phyloP scores from a whole-genome alignment of 2,888 invertebrate species.

The Xestobium rufovillosum region DNA sequence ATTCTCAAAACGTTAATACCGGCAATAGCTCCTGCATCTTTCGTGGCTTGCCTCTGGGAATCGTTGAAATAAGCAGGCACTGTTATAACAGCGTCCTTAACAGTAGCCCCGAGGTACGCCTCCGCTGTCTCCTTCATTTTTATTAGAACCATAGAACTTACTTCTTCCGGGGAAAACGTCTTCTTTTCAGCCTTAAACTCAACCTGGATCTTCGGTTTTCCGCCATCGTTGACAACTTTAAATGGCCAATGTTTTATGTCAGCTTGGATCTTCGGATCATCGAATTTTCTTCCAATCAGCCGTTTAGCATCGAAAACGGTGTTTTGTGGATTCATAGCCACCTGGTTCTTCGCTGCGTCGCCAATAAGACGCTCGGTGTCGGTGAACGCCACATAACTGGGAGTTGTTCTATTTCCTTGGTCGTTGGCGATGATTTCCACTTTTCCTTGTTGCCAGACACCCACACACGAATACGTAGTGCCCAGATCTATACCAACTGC shows the following conservation, averaged over 20 bases:
- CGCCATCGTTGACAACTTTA: conserved; percentile 55
- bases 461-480: conserved; percentile 81
- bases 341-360: conserved; percentile 60
- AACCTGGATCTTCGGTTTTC: conserved; percentile 62
- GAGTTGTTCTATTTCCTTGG: conserved; percentile 65
- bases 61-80: conserved; percentile 68
- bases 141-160: conserved; percentile 60
- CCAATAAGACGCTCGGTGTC: conserved; percentile 58
- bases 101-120: conserved; percentile 58
- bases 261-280: conserved; percentile 65
- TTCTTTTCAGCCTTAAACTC: conserved; percentile 57
- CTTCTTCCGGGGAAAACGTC: conserved; percentile 60
- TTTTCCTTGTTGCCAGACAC: conserved; percentile 74
- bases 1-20: conserved; percentile 72
- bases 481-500: conserved; percentile 76
- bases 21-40: conserved; percentile 68
- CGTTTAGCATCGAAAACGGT: conserved; percentile 66
- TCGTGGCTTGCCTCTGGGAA: conserved; percentile 66
- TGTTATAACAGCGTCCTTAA: conserved; percentile 68
- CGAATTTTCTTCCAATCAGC: conserved; percentile 71
- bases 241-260: conserved; percentile 85
- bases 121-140: conserved; percentile 65
- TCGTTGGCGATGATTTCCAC: conserved; percentile 66
- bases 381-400: conserved; percentile 64
- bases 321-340: conserved; percentile 62